phyloP scores from a whole-genome alignment of 2,888 invertebrate genomes.

The Melikaiella ostensackeni region DNA sequence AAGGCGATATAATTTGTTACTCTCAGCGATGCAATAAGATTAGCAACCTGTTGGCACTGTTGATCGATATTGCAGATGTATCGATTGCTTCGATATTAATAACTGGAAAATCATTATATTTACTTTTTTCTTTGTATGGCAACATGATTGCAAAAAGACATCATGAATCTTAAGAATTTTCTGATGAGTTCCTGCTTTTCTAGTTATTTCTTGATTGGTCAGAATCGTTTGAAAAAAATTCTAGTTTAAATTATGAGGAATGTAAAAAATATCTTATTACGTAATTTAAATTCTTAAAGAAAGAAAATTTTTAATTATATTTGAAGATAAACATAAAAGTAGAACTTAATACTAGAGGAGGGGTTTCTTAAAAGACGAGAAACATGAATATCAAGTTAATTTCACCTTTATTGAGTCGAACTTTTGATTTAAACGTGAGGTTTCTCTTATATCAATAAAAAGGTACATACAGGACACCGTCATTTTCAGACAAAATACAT shows the following conservation, averaged over 20 bases:
- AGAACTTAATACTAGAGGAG: neutral
- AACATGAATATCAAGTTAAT: constrained; percentile 14
- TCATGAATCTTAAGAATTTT: neutral
- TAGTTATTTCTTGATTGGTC: neutral
- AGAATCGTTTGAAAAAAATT: neutral
- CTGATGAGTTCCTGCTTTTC: neutral
- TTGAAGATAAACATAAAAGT: too few species aligned
- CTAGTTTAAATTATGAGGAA: neutral
- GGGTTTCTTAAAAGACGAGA: neutral
- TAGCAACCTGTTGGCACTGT: constrained; percentile 19
- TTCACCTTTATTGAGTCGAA: constrained; percentile 37
- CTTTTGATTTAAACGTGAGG: constrained; percentile 31
- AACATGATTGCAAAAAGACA: neutral
- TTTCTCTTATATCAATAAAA: constrained; percentile 29
- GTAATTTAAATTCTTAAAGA: neutral
- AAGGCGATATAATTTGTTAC: constrained; percentile 13
- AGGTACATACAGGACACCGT: constrained; percentile 38
- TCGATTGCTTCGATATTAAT: constrained; percentile 7
- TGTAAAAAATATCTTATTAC: neutral
- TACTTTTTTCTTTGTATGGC: neutral
- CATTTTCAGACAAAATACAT: constrained; percentile 36
- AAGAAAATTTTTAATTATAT: neutral
- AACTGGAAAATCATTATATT: constrained; percentile 18
- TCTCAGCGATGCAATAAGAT: constrained; percentile 10
- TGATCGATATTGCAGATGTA: constrained; percentile 23